phyloP scores from a whole-genome alignment of 2,888 invertebrate genomes.

The Drosophila kuntzei region DNA sequence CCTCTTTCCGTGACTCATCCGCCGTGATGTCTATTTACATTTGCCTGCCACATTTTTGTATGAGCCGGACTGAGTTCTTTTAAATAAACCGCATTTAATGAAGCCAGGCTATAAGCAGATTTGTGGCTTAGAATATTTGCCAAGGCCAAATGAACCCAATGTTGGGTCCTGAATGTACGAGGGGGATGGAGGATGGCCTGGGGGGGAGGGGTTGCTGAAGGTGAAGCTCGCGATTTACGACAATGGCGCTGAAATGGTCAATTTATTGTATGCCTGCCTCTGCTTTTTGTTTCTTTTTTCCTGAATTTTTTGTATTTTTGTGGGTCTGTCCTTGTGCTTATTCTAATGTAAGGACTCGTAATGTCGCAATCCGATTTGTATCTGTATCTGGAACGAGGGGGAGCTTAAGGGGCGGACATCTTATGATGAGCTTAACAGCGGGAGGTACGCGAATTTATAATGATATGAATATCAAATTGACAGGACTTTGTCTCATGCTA shows the following conservation, averaged over 20 bases:
- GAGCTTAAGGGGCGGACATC: conserved; percentile 18
- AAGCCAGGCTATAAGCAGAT: conserved; percentile 80
- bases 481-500: conserved; percentile 56
- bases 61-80: conserved; percentile 56
- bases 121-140: conserved; percentile 81
- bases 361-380: conserved; percentile 71
- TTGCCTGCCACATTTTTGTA: conserved; percentile 26
- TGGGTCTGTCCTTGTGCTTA: conserved; percentile 41
- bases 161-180: background rate
- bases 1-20: background rate
- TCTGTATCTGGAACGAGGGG: background rate
- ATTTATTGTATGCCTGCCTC: conserved; percentile 59
- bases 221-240: conserved; percentile 61
- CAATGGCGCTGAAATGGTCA: conserved; percentile 74
- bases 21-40: conserved; percentile 41
- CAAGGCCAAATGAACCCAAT: conserved; percentile 68
- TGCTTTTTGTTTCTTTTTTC: conserved; percentile 11
- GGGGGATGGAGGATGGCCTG: background rate
- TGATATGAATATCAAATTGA: conserved; percentile 82
- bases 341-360: conserved; percentile 65
- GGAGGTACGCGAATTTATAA: conserved; percentile 73
- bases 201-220: conserved; percentile 9
- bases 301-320: conserved; percentile 8
- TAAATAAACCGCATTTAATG: conserved; percentile 80
- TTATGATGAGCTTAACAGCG: conserved; percentile 72